Evolutionary conservation across 1,140 invertebrate species (phyloP).

Genomic region (Stegodyphus mimosarum): DNA sequence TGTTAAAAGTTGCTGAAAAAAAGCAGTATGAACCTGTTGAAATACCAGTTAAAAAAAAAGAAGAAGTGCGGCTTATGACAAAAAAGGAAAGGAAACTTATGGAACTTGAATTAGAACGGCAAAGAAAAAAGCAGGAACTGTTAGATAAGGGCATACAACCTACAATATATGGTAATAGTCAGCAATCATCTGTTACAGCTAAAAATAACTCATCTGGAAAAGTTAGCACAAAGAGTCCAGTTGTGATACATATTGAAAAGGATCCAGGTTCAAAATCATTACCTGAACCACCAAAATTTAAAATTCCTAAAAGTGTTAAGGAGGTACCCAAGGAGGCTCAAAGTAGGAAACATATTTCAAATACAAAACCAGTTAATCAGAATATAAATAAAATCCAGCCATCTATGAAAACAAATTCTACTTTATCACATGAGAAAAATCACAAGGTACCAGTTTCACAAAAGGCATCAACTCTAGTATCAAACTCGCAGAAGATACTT

Average conservation of each 20-base stretch:
- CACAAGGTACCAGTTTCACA: no score
- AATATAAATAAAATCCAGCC: not conserved
- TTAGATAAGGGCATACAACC: not conserved
- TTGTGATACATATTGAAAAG: constrained; percentile 27
- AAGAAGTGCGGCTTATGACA: constrained; percentile 75
- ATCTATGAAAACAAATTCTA: not conserved
- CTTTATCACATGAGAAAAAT: not conserved
- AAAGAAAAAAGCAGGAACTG: constrained; percentile 31
- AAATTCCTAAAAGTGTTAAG: constrained; percentile 28
- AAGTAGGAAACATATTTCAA: not conserved
- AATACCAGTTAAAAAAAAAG: constrained; percentile 73
- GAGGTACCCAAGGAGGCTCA: not conserved
- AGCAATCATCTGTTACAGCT: not conserved
- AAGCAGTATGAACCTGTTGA: constrained; percentile 83
- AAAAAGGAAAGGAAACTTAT: constrained; percentile 79
- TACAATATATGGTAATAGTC: no score
- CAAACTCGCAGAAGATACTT: no score
- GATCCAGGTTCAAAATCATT: not conserved
- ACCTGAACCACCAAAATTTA: constrained; percentile 20
- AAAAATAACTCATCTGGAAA: constrained; percentile 13
- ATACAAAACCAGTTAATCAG: not conserved
- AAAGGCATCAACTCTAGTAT: no score
- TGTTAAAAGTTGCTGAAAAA: constrained; percentile 76
- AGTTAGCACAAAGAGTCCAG: constrained; percentile 4
- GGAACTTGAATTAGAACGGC: constrained; percentile 67